Percentiles rank a stretch among this genome's conserved stretches.
Conservation (phyloP, 2,888 invertebrate genomes). For the Globia sparganii region DNA sequence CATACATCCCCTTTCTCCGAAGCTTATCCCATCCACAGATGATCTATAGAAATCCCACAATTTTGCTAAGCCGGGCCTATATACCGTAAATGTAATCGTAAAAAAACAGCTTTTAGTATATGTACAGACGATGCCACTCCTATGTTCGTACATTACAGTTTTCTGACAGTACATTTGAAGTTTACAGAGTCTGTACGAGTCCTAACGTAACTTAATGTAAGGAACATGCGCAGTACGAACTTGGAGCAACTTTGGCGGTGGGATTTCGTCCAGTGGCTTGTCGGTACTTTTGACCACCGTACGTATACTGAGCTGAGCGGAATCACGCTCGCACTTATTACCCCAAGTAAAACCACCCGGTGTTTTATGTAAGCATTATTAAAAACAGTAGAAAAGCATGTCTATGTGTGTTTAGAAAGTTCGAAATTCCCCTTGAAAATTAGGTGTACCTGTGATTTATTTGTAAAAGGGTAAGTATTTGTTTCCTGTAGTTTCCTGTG, state of each 20-base stretch:
- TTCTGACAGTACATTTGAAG: conserved; percentile 29
- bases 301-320: conserved; percentile 71
- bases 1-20: conserved; percentile 39
- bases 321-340: conserved; percentile 74
- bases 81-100: conserved; percentile 49
- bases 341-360: conserved; percentile 79
- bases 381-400: conserved; percentile 84
- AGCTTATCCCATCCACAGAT: conserved; percentile 39
- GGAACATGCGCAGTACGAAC: conserved; percentile 72
- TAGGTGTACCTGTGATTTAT: conserved; percentile 82
- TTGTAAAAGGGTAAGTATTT: conserved; percentile 83
- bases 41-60: conserved; percentile 50
- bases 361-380: conserved; percentile 88
- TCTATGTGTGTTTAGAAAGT: conserved; percentile 85
- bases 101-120: conserved; percentile 45
- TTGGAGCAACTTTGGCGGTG: conserved; percentile 59
- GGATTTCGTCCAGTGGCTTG: conserved; percentile 76
- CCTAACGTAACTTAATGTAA: conserved; percentile 63
- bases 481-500: conserved; percentile 79
- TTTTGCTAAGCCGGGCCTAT: conserved; percentile 35
- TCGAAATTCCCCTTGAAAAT: conserved; percentile 74
- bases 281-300: conserved; percentile 74
- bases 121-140: conserved; percentile 18
- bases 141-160: not conserved
- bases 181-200: conserved; percentile 61